A percentile compares a stretch with the other conserved stretches of the same genome.
Conservation (phyloP, 2,888 invertebrate species). For the Brachynemurus nebulosus region DNA sequence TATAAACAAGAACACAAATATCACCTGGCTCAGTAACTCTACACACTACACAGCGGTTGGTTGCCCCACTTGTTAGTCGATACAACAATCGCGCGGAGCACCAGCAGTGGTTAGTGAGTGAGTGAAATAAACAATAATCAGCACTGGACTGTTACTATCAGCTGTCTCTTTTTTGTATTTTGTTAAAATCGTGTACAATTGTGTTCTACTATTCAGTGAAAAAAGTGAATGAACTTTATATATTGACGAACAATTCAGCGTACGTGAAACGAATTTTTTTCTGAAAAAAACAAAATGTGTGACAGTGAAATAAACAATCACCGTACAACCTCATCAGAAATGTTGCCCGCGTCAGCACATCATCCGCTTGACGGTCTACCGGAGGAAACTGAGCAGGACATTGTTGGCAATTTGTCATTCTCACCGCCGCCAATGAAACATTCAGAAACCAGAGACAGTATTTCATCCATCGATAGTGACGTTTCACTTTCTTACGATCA, state of each 20-base stretch:
- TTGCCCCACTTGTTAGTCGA: background rate
- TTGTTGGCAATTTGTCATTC: conserved; percentile 26
- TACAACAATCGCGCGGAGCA: background rate
- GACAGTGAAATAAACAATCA: too few species aligned
- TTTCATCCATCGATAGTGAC: conserved; percentile 46
- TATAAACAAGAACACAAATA: too few species aligned
- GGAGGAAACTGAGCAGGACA: conserved; percentile 28
- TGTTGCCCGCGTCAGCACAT: too few species aligned
- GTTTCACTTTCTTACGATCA: conserved; percentile 40
- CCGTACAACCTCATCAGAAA: too few species aligned
- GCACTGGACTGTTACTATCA: too few species aligned
- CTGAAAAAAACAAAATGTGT: background rate
- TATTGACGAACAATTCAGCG: too few species aligned
- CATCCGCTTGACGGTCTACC: conserved; percentile 17
- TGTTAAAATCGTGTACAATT: background rate
- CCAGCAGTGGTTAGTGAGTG: background rate
- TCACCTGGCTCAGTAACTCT: too few species aligned
- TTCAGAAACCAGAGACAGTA: conserved; percentile 42
- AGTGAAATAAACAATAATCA: too few species aligned
- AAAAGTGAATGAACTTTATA: background rate
- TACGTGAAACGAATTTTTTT: too few species aligned
- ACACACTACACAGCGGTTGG: too few species aligned
- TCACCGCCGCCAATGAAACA: conserved; percentile 35
- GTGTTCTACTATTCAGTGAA: background rate
- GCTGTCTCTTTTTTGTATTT: background rate